Base-by-base conservation (phyloP, 2,888 invertebrate genomes). In the Eurytoma californica region DNA sequence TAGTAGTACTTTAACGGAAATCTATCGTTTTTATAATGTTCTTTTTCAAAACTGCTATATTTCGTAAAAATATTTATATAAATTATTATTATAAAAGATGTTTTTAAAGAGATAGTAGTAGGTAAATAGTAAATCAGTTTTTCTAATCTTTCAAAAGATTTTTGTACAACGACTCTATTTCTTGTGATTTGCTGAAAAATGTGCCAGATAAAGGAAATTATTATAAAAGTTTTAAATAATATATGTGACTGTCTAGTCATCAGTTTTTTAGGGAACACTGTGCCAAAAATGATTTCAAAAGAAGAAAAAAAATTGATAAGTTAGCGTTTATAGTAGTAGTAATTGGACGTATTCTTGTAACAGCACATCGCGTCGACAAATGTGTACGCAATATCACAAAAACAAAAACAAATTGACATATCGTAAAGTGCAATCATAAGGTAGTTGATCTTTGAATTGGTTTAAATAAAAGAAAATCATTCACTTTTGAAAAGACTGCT, bases 401-500 rank as follows among this genome's bases (percentile, higher is more conserved):
- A 24, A 60, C 14, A 66, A 14, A 61, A 30, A 57, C 20, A 24
- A n/a, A 57, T 61, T 30, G 72, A 84, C 84, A 84, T 85, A 83
- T 85, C 84, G 80, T 74, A 80, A 85, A 85, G 83, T 85, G 85
- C 85, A 86, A 84, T 85, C 76, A 75, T 72, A 67, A 49, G 16
- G 58, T 81, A 81, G 77, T 55, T 72, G 53, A 75, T 14, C 63
- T 28, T 69, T 63, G 55, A 66, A 77, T 72, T 68, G 76, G 76
- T 39, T 75, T 49, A 14, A 70, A 69, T 30, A 63, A 49, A 51
- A 72, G 69, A 60, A 79, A 70, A 75, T 60, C 65, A 83, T 39
- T 39, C 39, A 84, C 83, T 83, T 86, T 82, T 85, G 83, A 84
- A 82, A 53, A 85, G 86, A 85, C 86, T 84, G 86, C 85, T 86